These are phyloP conservation scores for Sicus ferrugineus DNA, from an alignment of 2,888 invertebrate species.

Conservation along the genomic window DNA sequence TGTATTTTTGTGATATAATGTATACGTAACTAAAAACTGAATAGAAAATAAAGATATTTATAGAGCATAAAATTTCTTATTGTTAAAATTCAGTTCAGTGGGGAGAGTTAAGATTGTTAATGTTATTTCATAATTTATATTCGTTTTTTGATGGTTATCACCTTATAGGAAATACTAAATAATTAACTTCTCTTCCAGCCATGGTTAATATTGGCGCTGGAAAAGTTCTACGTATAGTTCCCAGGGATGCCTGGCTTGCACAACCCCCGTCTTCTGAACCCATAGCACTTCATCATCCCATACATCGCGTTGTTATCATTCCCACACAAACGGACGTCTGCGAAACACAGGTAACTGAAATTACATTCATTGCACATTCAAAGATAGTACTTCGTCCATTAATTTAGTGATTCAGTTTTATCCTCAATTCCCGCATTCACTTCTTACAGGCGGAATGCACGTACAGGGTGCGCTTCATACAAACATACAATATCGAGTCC, in stretches of 20 bases:
- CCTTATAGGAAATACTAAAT: constrained; percentile 29
- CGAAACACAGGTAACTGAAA: constrained; percentile 47
- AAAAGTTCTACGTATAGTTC: constrained; percentile 50
- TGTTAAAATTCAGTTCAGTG: too few relatives aligned
- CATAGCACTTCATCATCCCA: constrained; percentile 46
- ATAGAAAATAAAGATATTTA: too few relatives aligned
- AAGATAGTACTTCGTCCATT: not conserved
- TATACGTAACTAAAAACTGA: too few relatives aligned
- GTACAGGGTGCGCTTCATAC: constrained; percentile 70
- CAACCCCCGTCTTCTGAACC: constrained; percentile 51
- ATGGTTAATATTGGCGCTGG: constrained; percentile 55
- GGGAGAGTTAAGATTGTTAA: too few relatives aligned
- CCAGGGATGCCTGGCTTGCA: constrained; percentile 54
- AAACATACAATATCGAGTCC: constrained; percentile 75
- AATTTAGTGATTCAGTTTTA: not conserved
- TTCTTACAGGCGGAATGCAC: constrained; percentile 70
- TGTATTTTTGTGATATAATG: too few relatives aligned
- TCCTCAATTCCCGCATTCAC: too few relatives aligned
- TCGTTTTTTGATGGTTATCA: too few relatives aligned
- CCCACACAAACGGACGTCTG: constrained; percentile 54
- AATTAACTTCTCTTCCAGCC: constrained; percentile 43
- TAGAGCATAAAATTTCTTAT: too few relatives aligned
- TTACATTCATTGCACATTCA: not conserved
- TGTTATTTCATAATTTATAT: too few relatives aligned
- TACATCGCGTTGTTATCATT: constrained; percentile 49